A percentile compares a stretch with the other conserved stretches of the same genome.
Conservation (phyloP, 2,113 vertebrate species). For the Zosterops hypoxanthus region DNA sequence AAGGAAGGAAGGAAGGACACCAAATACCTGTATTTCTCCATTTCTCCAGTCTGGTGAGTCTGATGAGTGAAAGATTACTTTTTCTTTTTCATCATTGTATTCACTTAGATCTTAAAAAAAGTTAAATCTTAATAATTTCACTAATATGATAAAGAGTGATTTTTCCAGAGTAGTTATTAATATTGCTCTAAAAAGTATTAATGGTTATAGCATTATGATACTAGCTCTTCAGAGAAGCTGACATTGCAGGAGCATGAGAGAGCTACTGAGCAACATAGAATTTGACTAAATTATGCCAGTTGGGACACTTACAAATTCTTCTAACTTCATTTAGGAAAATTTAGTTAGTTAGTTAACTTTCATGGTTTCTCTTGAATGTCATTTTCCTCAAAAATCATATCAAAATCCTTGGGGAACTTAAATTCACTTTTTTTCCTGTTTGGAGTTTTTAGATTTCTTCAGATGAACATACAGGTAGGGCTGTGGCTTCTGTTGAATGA, state of each 20-base stretch:
- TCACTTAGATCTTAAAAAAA: background rate
- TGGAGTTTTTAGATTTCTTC: background rate
- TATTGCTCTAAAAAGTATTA: background rate
- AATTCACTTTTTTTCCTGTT: background rate
- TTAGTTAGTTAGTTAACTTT: background rate
- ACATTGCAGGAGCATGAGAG: background rate
- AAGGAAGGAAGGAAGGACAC: no score
- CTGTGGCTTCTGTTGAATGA: background rate
- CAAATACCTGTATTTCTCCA: background rate
- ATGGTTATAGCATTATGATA: background rate
- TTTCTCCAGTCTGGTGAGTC: background rate
- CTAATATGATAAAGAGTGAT: background rate
- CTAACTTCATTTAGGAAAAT: background rate
- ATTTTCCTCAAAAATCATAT: background rate
- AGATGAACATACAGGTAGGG: background rate
- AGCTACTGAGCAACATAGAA: background rate
- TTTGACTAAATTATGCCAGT: background rate
- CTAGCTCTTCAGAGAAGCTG: background rate
- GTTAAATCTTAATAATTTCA: background rate
- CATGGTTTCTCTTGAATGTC: background rate
- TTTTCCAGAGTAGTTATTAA: background rate
- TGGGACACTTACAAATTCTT: background rate
- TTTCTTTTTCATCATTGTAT: background rate
- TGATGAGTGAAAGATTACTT: background rate
- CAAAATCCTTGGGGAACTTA: background rate